Conservation (phyloP, 2,113 vertebrate species). For the Miniopterus natalensis region DNA sequence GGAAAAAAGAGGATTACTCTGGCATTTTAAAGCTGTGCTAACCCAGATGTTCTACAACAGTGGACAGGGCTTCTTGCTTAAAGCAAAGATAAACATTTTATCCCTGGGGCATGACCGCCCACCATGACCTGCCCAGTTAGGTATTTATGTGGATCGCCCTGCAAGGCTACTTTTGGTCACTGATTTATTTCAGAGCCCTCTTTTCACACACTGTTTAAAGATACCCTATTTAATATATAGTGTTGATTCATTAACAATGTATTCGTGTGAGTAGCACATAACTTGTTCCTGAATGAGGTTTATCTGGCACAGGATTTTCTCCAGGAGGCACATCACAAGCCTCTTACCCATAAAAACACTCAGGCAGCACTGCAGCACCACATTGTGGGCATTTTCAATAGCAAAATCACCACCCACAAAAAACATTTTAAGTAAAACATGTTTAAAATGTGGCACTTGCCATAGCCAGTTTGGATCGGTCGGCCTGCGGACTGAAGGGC, state of each 20-base stretch:
- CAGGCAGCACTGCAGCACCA: not conserved
- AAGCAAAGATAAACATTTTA: not conserved
- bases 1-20: no score
- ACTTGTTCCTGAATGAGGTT: not conserved
- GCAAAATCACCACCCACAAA: not conserved
- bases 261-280: not conserved
- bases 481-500: no score
- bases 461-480: no score
- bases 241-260: not conserved
- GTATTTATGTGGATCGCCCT: not conserved
- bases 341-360: not conserved
- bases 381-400: not conserved
- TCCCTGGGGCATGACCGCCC: not conserved
- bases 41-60: no score
- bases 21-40: no score
- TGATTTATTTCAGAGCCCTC: not conserved
- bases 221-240: not conserved
- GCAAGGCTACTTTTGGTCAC: not conserved
- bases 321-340: not conserved
- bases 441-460: slow-evolving; percentile 30
- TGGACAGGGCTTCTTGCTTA: not conserved
- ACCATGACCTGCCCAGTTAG: not conserved
- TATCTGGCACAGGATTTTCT: not conserved
- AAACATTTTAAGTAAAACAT: not conserved
- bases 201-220: not conserved